These are phyloP conservation scores for Nematopogon swammerdamellus DNA, from an alignment of 2,888 invertebrate genomes.

Conservation along the genomic window DNA sequence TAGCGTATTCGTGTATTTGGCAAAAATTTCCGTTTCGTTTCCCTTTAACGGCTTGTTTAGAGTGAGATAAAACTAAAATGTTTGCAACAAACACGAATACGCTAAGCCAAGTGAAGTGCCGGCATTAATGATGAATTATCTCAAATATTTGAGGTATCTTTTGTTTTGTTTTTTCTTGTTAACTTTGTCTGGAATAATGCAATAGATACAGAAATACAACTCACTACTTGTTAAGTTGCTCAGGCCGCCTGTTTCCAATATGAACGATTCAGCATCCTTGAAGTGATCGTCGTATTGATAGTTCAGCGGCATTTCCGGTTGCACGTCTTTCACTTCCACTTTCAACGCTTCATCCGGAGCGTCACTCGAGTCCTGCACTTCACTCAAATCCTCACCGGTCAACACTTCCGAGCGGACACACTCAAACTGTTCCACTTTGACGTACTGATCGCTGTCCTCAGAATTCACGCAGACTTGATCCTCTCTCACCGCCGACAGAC, in stretches of 20 bases:
- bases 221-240: constrained; percentile 41
- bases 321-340: constrained; percentile 23
- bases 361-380: background rate
- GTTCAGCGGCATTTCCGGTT: constrained; percentile 18
- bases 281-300: constrained; percentile 62
- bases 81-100: too few species aligned
- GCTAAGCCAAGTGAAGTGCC: too few species aligned
- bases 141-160: too few species aligned
- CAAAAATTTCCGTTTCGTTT: too few species aligned
- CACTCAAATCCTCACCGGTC: background rate
- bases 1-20: too few species aligned
- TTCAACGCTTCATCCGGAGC: constrained; percentile 16
- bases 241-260: constrained; percentile 61
- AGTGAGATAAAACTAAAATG: too few species aligned
- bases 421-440: background rate
- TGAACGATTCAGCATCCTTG: constrained; percentile 77
- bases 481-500: too few species aligned
- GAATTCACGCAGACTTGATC: too few species aligned
- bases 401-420: background rate
- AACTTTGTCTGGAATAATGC: too few species aligned
- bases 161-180: too few species aligned
- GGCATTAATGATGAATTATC: too few species aligned
- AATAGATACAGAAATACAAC: constrained; percentile 15
- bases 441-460: background rate
- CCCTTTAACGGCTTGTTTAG: too few species aligned